phyloP scores from a whole-genome alignment of 2,113 vertebrate species.

The Gracilinanus agilis region DNA sequence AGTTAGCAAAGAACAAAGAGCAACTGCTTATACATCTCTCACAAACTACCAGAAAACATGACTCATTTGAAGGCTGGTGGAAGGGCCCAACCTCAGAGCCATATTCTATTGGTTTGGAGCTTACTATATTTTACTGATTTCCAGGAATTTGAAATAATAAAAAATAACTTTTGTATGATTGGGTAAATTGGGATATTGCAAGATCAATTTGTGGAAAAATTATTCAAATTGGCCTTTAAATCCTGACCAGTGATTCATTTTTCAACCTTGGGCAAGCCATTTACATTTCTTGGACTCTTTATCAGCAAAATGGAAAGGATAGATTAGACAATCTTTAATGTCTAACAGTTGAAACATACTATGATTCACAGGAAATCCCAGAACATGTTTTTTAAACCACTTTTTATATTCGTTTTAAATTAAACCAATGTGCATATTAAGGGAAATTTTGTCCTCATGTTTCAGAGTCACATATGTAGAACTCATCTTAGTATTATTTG shows the following conservation, averaged over 20 bases:
- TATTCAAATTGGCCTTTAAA: not conserved
- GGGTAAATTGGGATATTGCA: not conserved
- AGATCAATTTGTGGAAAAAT: not conserved
- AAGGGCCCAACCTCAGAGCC: not conserved
- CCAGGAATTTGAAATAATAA: not conserved
- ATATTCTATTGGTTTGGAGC: not conserved
- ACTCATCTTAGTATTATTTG: slow-evolving; percentile 13
- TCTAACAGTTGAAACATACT: not conserved
- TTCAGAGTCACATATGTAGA: not conserved
- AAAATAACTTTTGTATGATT: not conserved
- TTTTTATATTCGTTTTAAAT: not conserved
- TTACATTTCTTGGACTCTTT: not conserved
- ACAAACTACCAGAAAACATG: not conserved
- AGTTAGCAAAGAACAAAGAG: not conserved
- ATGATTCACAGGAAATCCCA: slow-evolving; percentile 9
- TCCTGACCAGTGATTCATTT: not conserved
- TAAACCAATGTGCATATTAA: not conserved
- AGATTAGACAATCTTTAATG: not conserved
- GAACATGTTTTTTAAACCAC: slow-evolving; percentile 5
- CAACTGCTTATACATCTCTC: not conserved
- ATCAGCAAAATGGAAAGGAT: not conserved
- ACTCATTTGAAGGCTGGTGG: not conserved
- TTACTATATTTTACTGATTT: not conserved
- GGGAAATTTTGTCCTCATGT: slow-evolving; percentile 9
- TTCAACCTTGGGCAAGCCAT: not conserved